Conservation (phyloP, 2,888 invertebrate genomes). For the Malacosoma neustria region DNA sequence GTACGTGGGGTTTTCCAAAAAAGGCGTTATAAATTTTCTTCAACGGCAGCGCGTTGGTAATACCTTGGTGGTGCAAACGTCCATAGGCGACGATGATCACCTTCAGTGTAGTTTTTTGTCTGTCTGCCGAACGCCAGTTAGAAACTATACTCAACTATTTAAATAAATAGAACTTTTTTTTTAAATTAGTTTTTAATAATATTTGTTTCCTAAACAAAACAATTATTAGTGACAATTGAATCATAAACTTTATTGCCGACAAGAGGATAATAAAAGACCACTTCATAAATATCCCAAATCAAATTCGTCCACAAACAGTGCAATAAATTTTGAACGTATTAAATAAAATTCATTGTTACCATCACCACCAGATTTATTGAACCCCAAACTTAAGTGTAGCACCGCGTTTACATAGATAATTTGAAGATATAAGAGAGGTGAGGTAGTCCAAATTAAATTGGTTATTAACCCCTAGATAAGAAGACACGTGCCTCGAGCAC, state of each 20-base stretch:
- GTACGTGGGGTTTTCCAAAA: too few species aligned
- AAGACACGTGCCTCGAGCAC: slow-evolving; percentile 52
- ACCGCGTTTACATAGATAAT: slow-evolving; percentile 4
- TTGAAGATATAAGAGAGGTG: slow-evolving; percentile 9
- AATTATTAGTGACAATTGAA: slow-evolving; percentile 25
- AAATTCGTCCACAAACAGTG: slow-evolving; percentile 48
- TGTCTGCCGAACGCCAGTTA: too few species aligned
- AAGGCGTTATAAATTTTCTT: too few species aligned
- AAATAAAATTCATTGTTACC: slow-evolving; percentile 42
- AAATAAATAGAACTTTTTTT: slow-evolving; percentile 11
- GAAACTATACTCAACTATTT: too few species aligned
- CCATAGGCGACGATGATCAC: too few species aligned
- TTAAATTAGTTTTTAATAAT: slow-evolving; percentile 9
- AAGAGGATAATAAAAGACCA: slow-evolving; percentile 48
- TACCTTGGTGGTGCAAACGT: too few species aligned
- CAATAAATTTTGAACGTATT: slow-evolving; percentile 68
- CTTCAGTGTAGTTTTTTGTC: too few species aligned
- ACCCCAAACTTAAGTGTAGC: slow-evolving; percentile 11
- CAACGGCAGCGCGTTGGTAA: too few species aligned
- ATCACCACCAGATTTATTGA: slow-evolving; percentile 25
- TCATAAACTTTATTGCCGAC: slow-evolving; percentile 46
- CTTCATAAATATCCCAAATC: slow-evolving; percentile 50
- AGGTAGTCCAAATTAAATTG: slow-evolving; percentile 23
- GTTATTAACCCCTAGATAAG: slow-evolving; percentile 32
- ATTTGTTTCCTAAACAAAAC: not conserved